Evolutionary conservation across 2,888 invertebrate species (phyloP).

Genomic region (Ptychoptera contaminata): DNA sequence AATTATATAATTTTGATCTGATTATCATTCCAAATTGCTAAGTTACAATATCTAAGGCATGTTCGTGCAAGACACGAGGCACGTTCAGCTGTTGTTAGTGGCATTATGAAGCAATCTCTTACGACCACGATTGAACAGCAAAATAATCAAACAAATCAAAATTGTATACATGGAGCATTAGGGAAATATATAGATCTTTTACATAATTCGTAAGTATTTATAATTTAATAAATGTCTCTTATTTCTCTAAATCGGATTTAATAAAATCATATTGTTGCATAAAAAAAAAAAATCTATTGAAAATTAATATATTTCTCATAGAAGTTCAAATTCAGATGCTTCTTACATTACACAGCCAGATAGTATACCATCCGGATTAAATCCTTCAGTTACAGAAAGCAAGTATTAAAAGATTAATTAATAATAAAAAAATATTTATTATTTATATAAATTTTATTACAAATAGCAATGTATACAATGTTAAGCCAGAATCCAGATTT

Average conservation of each 20-base stretch:
- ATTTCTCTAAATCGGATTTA: no score
- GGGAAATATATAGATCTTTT: slow-evolving; percentile 26
- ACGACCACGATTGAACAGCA: background rate
- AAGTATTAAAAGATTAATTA: slow-evolving; percentile 19
- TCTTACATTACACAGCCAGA: slow-evolving; percentile 34
- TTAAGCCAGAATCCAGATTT: slow-evolving; percentile 15
- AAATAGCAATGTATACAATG: slow-evolving; percentile 23
- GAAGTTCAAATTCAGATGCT: slow-evolving; percentile 30
- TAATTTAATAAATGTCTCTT: no score
- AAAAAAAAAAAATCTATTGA: background rate
- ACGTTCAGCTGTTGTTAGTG: background rate
- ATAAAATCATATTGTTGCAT: background rate
- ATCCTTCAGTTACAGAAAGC: slow-evolving; percentile 44
- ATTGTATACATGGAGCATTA: slow-evolving; percentile 2
- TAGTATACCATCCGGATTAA: slow-evolving; percentile 18
- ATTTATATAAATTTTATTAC: background rate
- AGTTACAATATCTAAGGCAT: slow-evolving; percentile 12
- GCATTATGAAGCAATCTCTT: background rate
- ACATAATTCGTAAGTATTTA: slow-evolving; percentile 16
- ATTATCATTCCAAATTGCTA: no score
- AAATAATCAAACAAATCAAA: background rate
- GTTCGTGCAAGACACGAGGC: slow-evolving; percentile 11
- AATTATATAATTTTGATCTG: background rate
- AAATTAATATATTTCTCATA: slow-evolving; percentile 5
- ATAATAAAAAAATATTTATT: background rate